Evolutionary conservation across 2,888 invertebrate genomes (phyloP), one percentile per base, ranked within the genome.

Genomic region (Eristalinus aeneus): DNA sequence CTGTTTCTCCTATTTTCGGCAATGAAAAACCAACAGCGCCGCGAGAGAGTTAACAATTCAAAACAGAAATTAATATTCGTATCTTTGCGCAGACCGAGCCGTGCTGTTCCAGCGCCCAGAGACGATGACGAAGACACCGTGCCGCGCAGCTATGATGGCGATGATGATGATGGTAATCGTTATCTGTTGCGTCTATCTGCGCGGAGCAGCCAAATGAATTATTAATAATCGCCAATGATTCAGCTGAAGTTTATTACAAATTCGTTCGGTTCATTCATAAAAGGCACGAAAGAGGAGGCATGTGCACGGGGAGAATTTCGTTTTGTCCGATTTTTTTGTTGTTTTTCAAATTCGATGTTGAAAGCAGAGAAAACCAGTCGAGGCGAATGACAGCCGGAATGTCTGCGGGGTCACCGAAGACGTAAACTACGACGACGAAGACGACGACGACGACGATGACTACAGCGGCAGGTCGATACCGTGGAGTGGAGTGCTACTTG

Each of bases 201-300:
- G 22, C 8, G 56, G 22, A 56, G 23, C 23, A 10, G 63, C 54
- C 56, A 39, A 60, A 22, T 75, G 67, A 77, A 77, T 77, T 63
- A 77, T 77, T 69, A 77, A 77, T 69, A 77, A 36, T 69, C 68
- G 61, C 22, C 76, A 69, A 63, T 63, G 76, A 77, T 56, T 60
- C 68, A 68, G 39, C 63, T 69, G 20, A 68, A 65, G 36, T 61
- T 63, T 63, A 77, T 68, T 63, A 77, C 69, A 56, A 63, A 77
- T 69, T 77, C 36, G 63, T 69, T 69, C 69, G 56, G 46, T 77
- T 77, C 76, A 77, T 77, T 54, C 61, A 75, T 77, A 69, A 64
- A 63, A 8, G 16, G 1, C 22, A 54, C 61, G 11, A 32, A 58
- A 32, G 36, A 39, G 31, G 22, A 73, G 23, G 22, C 22, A 4